Percentiles rank a stretch among this genome's conserved stretches.
Evolutionary conservation across 2,113 vertebrate species (phyloP).

Genomic region (Poecilia latipinna): DNA sequence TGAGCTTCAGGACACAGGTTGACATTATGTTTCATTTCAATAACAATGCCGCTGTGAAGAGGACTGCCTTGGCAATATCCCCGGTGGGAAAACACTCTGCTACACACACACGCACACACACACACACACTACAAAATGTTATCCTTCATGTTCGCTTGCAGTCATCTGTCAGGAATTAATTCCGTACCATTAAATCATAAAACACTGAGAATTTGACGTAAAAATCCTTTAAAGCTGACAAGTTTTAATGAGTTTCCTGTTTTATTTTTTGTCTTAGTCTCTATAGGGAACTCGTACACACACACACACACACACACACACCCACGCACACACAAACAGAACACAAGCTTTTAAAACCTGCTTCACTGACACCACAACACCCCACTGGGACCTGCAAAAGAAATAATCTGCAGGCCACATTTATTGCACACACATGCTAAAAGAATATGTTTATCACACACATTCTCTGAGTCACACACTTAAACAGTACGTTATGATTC

Average conservation of each 20-base stretch:
- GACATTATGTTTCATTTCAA: conserved; percentile 63
- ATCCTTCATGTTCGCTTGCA: neutral
- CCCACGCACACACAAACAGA: neutral
- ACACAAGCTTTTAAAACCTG: conserved; percentile 42
- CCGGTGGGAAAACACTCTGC: conserved; percentile 8
- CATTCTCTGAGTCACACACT: neutral
- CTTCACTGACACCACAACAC: conserved; percentile 52
- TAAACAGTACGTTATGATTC: conserved; percentile 15
- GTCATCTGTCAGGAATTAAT: conserved; percentile 27
- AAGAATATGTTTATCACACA: conserved; percentile 33
- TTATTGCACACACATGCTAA: conserved; percentile 19
- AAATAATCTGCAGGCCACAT: conserved; percentile 54
- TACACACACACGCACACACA: neutral
- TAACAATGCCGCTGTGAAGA: conserved; percentile 40
- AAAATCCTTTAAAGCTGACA: neutral
- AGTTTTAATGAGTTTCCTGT: neutral
- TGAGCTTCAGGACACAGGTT: conserved; percentile 56
- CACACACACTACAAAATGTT: neutral
- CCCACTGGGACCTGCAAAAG: conserved; percentile 38
- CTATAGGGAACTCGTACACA: conserved; percentile 4
- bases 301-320: neutral
- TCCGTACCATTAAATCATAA: conserved; percentile 1
- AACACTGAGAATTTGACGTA: conserved; percentile 4
- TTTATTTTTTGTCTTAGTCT: neutral
- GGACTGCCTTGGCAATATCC: conserved; percentile 25